Percentiles rank a stretch among this genome's conserved stretches.
Conservation (phyloP, 2,888 invertebrate genomes). For the Dryomyza anilis region DNA sequence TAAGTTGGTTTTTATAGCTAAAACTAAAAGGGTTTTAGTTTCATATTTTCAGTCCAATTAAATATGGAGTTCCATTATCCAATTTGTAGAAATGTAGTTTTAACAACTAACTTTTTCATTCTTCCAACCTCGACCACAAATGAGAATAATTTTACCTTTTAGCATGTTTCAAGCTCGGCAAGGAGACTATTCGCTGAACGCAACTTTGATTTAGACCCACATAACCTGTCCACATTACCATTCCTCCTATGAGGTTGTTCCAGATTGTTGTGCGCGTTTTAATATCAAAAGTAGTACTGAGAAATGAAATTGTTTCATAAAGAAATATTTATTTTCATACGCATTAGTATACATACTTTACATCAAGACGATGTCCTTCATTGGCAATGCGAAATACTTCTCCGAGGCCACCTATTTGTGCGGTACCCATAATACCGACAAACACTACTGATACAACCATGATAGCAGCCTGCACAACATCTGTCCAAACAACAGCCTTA, state of each 20-base stretch:
- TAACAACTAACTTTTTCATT: no score
- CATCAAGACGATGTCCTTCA: constrained; percentile 55
- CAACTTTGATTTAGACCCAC: constrained; percentile 75
- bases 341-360: constrained; percentile 54
- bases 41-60: no score
- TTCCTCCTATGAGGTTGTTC: constrained; percentile 67
- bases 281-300: constrained; percentile 67
- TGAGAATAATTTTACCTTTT: constrained; percentile 56
- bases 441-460: constrained; percentile 59
- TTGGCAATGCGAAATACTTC: constrained; percentile 55
- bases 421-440: constrained; percentile 57
- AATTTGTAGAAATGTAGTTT: no score
- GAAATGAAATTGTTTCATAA: no score
- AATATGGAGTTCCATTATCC: no score
- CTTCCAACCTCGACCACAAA: no score
- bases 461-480: constrained; percentile 61
- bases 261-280: constrained; percentile 70
- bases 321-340: no score
- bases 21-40: no score
- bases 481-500: constrained; percentile 65
- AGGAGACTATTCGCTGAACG: constrained; percentile 72
- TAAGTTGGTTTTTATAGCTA: no score
- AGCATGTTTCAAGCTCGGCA: constrained; percentile 66
- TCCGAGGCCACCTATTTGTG: constrained; percentile 58
- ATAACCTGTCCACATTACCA: constrained; percentile 67